Evolutionary conservation across 2,797 vertebrate genomes (phyloP), one percentile per base, ranked within the genome.

Genomic region (Staurois parvus): DNA sequence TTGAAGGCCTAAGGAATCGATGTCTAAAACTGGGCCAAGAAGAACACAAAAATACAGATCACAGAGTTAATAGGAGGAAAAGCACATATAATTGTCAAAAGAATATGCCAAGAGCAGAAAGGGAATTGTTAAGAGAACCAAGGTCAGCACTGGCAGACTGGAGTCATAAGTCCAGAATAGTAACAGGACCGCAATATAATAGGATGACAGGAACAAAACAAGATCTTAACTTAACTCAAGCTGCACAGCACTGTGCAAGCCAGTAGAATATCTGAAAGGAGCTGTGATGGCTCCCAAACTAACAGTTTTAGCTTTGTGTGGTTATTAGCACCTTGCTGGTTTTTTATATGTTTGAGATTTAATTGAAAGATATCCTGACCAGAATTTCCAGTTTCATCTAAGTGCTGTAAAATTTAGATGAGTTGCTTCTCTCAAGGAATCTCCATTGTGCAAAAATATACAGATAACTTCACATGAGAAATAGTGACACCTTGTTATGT

Each of bases 21-120:
- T 70, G 73, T 79, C 73, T 67, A 83, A 83, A 83, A 79, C 37
- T 83, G 40, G 68, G 75, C 80, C 85, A 86, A 74, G 79, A 73
- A 37, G 42, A 67, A 56, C 56, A 72, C 82, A n/a, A 74, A 83
- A 83, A 74, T 45, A 73, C 21, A 72, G 45, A 69, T 83, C 56
- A 68, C 70, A 74, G 68, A 73, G 56, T 56, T 73, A 83, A 86
- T 52, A 32, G 34, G 52, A 87, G 74, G 74, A 78, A 74, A 74
- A 34, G 59, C 79, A 83, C 62, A 67, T 80, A 24, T 40, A 67
- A 67, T 13, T 81, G 74, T 82, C 78, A 82, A 21, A 67, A 69
- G 56, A 45, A 19, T 26, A 48, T 9, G 52, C 84, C 74, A 83
- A 74, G 19, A 67, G 72, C 73, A 82, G 48, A 64, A 72, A 12